Percentiles rank a stretch among this genome's conserved stretches.
Conservation (phyloP, 2,797 vertebrate species). For the Chaetophractus vellerosus region DNA sequence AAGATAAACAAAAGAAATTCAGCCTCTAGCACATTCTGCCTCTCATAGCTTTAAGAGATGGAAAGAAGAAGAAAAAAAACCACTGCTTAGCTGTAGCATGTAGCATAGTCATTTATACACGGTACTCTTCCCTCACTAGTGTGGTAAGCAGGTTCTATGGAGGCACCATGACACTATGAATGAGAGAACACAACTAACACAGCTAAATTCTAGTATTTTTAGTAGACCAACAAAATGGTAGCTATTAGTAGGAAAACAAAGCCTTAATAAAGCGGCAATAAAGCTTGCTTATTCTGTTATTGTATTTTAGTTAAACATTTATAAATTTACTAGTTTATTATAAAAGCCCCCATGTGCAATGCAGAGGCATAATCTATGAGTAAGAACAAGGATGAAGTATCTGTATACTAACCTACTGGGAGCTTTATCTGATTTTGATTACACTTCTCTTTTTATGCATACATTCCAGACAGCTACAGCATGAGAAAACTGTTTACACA, state of each 20-base stretch:
- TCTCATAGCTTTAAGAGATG: background rate
- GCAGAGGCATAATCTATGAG: conserved; percentile 69
- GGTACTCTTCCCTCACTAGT: background rate
- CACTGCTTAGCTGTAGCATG: background rate
- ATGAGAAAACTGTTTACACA: conserved; percentile 64
- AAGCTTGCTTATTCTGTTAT: conserved; percentile 89
- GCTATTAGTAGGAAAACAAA: conserved; percentile 85
- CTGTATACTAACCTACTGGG: conserved; percentile 80
- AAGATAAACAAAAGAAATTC: conserved; percentile 38
- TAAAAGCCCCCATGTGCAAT: conserved; percentile 82
- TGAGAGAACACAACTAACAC: conserved; percentile 40
- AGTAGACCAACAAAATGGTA: conserved; percentile 81
- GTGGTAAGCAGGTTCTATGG: background rate
- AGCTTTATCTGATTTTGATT: conserved; percentile 77
- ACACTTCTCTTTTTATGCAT: conserved; percentile 49
- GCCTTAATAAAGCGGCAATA: conserved; percentile 88
- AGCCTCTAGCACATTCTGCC: background rate
- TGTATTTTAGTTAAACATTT: conserved; percentile 84
- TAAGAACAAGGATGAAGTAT: conserved; percentile 84
- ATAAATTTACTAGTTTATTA: conserved; percentile 86
- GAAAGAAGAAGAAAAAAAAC: too few species aligned
- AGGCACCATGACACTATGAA: background rate
- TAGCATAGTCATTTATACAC: background rate
- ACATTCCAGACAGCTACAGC: conserved; percentile 56
- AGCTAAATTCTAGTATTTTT: conserved; percentile 56